Conservation (phyloP, 2,888 invertebrate genomes). For the Troides aeacus region DNA sequence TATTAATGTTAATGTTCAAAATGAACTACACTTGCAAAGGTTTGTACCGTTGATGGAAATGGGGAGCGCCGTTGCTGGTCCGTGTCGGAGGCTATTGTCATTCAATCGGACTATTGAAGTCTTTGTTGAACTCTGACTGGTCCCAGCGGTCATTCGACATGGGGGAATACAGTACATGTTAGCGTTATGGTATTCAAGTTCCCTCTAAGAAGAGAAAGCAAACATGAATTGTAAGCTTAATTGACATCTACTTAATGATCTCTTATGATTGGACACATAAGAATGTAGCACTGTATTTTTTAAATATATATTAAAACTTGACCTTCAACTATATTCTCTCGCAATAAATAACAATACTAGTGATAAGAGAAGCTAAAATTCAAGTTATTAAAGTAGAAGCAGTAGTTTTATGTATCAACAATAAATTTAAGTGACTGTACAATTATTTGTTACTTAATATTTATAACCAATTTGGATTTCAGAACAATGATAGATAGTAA, state of each 20-base stretch:
- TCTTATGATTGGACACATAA: too few species aligned
- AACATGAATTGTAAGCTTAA: background rate
- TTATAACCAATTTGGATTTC: too few species aligned
- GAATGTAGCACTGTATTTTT: too few species aligned
- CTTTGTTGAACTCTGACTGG: constrained; percentile 56
- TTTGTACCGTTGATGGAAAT: constrained; percentile 29
- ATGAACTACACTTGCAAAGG: background rate
- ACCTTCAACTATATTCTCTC: too few species aligned
- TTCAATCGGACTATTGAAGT: constrained; percentile 68
- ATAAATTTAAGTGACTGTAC: too few species aligned
- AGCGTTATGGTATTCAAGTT: constrained; percentile 19
- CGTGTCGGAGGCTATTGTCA: constrained; percentile 65
- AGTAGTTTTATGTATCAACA: too few species aligned
- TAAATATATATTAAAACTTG: too few species aligned
- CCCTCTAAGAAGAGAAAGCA: background rate
- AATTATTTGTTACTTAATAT: too few species aligned
- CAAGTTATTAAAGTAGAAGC: too few species aligned
- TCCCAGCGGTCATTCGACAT: constrained; percentile 49
- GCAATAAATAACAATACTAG: too few species aligned
- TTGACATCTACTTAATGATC: background rate
- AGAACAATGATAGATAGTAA: too few species aligned
- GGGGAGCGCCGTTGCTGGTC: constrained; percentile 54
- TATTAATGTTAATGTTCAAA: constrained; percentile 20
- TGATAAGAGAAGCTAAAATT: too few species aligned
- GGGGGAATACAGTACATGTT: constrained; percentile 47